Evolutionary conservation across 2,113 vertebrate genomes (phyloP).

Genomic region (Chaetura pelagica): DNA sequence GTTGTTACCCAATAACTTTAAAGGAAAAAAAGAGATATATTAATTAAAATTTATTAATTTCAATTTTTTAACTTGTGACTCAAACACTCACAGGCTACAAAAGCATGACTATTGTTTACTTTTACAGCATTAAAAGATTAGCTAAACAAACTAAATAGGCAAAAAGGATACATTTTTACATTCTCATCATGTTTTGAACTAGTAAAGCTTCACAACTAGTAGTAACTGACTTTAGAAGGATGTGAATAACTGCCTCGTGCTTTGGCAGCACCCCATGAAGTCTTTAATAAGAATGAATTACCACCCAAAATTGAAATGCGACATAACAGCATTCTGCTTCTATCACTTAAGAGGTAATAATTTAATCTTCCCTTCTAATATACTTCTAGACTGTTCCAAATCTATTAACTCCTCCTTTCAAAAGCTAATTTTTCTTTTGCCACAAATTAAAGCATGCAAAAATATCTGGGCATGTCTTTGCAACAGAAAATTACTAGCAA

Average conservation of each 20-base stretch:
- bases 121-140: not conserved
- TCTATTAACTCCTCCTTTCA: not conserved
- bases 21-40: not conserved
- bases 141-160: not conserved
- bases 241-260: not conserved
- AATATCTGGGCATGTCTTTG: not conserved
- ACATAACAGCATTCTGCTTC: not conserved
- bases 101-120: slow-evolving; percentile 5
- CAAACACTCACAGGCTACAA: not conserved
- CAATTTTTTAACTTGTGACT: not conserved
- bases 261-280: not conserved
- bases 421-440: not conserved
- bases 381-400: not conserved
- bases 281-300: slow-evolving; percentile 27
- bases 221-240: slow-evolving; percentile 9
- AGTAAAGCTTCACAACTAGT: not conserved
- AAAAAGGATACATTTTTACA: slow-evolving; percentile 12
- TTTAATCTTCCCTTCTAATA: not conserved
- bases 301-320: not conserved
- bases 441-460: not conserved
- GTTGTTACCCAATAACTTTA: not conserved
- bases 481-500: not conserved
- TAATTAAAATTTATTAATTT: not conserved
- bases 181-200: not conserved
- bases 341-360: not conserved